phyloP scores from a whole-genome alignment of 2,113 vertebrate species.

The Osmerus mordax region DNA sequence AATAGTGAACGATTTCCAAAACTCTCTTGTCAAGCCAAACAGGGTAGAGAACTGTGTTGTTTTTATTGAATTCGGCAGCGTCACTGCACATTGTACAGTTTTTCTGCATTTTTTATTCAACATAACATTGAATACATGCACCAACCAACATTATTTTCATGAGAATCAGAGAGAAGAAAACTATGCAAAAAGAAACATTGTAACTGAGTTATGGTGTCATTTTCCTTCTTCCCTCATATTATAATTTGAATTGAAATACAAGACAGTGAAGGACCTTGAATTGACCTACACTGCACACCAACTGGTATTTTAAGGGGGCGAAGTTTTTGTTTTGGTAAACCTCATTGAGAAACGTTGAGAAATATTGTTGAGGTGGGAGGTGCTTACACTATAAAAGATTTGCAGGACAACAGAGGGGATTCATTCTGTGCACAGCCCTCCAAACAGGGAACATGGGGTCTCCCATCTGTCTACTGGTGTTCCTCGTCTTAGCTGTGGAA shows the following conservation, averaged over 20 bases:
- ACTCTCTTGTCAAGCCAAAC: background rate
- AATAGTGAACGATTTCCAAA: conserved; percentile 22
- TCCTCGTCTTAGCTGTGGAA: conserved; percentile 30
- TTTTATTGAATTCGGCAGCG: background rate
- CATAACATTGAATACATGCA: no score
- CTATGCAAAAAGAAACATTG: no score
- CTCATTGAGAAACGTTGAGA: no score
- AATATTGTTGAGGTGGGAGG: conserved; percentile 33
- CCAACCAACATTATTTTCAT: no score
- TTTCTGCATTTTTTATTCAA: no score
- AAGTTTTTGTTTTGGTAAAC: no score
- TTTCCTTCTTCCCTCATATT: no score
- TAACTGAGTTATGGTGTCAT: no score
- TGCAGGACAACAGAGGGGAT: background rate
- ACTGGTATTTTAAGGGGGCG: no score
- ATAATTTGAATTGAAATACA: no score
- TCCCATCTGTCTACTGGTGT: conserved; percentile 18
- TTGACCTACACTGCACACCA: background rate
- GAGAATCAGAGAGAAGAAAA: no score
- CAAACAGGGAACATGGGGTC: conserved; percentile 42
- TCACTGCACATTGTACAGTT: background rate
- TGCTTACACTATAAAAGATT: background rate
- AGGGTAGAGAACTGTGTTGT: background rate
- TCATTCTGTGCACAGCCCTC: background rate
- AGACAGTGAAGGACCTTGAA: no score